Base-by-base conservation (phyloP, 2,113 vertebrate genomes). In the Labeo catla region DNA sequence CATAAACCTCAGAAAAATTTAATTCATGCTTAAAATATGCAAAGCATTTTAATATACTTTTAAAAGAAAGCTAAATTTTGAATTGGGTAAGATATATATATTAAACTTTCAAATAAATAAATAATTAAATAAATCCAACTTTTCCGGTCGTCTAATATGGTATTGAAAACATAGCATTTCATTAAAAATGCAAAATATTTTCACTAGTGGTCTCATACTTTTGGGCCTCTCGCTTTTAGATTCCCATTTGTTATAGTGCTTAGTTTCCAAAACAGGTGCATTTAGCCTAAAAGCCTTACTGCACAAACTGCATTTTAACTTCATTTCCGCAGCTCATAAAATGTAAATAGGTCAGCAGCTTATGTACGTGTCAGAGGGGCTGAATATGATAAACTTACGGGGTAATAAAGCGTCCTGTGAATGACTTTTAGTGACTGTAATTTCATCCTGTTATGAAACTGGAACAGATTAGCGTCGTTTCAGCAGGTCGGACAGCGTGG, bases 391-490 rank as follows among this genome's bases (percentile, higher is more conserved):
- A 23, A 84, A 39, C 54, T 16, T 47, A 8, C 39, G 9, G 13
- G 47, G 49, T 49, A 52, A 72, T 59, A 28, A 59, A 36, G 1
- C 21, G 34, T 73, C 82, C 85, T 76, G 92, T 92, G 91, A 93
- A 93, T 16, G 50, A 12, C 7, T 43, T 86, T 50, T 23, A 93
- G 92, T 93, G 89, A 82, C 92, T 65, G 90, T 86, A 86, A 91
- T 93, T 91, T 89, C 91, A 83, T 39, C 89, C 89, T 59, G 4
- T 86, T 74, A 76, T 80, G 84, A 89, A 94, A 93, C 89, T 91
- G 88, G 77, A 89, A 79, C 57, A 86, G 66, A 85, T 84, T 43
- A 79, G 49, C 74, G 11, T 73, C 59, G 21, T 13, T 21, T 45
- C 36, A 61, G 13, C 61, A 12, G 47, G 15, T 83, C 61, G 21